phyloP scores from a whole-genome alignment of 1,140 invertebrate species.

The Adelges cooleyi region DNA sequence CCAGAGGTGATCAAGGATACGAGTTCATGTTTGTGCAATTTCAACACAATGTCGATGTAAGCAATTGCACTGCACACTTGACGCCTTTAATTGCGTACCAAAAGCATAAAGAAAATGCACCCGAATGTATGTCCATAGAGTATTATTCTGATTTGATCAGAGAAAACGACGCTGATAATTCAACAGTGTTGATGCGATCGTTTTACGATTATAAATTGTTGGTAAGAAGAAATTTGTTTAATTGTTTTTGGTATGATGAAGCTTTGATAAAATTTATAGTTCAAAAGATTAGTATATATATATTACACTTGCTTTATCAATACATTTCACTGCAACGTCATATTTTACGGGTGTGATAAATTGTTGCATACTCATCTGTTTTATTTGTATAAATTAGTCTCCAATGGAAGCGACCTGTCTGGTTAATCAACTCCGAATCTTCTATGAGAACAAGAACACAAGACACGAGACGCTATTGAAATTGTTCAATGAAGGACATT shows the following conservation, averaged over 20 bases:
- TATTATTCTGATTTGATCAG: conserved; percentile 4
- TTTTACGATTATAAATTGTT: conserved; percentile 3
- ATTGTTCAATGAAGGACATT: conserved; percentile 3
- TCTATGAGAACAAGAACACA: not conserved
- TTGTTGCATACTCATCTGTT: too few relatives aligned
- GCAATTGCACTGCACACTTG: not conserved
- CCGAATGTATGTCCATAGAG: conserved; percentile 10
- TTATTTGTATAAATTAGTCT: too few relatives aligned
- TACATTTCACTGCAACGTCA: too few relatives aligned
- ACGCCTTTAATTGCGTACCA: conserved; percentile 21
- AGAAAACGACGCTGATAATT: not conserved
- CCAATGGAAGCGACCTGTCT: not conserved
- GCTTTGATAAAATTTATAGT: too few relatives aligned
- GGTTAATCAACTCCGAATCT: conserved; percentile 6
- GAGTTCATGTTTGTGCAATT: conserved; percentile 12
- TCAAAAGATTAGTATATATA: too few relatives aligned
- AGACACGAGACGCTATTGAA: conserved; percentile 8
- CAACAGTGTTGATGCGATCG: not conserved
- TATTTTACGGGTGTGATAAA: too few relatives aligned
- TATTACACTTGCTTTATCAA: too few relatives aligned
- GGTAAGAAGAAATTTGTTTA: too few relatives aligned
- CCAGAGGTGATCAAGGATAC: not conserved
- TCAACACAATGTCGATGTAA: not conserved
- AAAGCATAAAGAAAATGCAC: conserved; percentile 8
- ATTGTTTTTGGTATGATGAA: too few relatives aligned